phyloP scores from a whole-genome alignment of 1,140 invertebrate species.

The Dendrolimus kikuchii region DNA sequence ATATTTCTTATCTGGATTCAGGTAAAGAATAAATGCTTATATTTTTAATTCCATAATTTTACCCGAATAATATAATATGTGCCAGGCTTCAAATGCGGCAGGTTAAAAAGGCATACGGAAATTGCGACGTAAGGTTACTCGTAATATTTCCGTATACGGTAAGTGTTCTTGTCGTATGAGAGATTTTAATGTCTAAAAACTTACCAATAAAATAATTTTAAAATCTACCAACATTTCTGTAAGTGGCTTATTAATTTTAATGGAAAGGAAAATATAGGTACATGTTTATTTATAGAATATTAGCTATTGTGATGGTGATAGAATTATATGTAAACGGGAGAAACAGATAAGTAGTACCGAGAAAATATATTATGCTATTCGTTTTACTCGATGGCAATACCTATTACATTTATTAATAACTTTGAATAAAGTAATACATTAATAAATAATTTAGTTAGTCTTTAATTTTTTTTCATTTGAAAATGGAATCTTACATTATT shows the following conservation, averaged over 20 bases:
- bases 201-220: conserved; percentile 1
- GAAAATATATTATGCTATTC: too few relatives aligned
- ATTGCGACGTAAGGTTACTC: conserved; percentile 64
- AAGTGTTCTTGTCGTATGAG: conserved; percentile 60
- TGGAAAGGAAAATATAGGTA: too few relatives aligned
- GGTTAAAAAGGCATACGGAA: conserved; percentile 66
- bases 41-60: conserved; percentile 62
- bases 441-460: too few relatives aligned
- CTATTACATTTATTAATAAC: too few relatives aligned
- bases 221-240: neutral
- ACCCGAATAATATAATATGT: conserved; percentile 53
- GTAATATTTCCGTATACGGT: conserved; percentile 59
- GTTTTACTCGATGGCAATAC: too few relatives aligned
- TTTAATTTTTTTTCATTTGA: too few relatives aligned
- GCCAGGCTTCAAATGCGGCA: conserved; percentile 38
- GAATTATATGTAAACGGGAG: too few relatives aligned
- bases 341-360: too few relatives aligned
- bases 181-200: conserved; percentile 40
- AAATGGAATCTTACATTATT: too few relatives aligned
- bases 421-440: too few relatives aligned
- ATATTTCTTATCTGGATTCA: conserved; percentile 7
- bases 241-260: neutral
- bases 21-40: conserved; percentile 45
- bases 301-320: too few relatives aligned
- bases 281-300: too few relatives aligned